Evolutionary conservation across 2,888 invertebrate genomes (phyloP).

Genomic region (Drosophila macrospina): DNA sequence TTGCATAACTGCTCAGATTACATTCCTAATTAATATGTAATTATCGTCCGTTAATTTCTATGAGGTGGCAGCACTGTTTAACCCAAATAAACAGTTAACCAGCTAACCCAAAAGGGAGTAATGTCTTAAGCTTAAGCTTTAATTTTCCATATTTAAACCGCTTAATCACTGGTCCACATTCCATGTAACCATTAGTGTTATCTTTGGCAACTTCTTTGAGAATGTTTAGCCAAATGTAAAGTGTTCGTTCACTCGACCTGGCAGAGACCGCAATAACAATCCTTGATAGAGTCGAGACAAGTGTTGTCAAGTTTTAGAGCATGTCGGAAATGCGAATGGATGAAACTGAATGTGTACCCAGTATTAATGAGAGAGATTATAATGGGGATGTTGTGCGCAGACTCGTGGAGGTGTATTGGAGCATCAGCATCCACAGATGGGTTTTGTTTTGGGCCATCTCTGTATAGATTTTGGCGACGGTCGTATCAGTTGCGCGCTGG

Average conservation of each 20-base stretch:
- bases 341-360: constrained; percentile 56
- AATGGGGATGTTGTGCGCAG: constrained; percentile 54
- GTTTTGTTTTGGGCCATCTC: background rate
- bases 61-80: constrained; percentile 12
- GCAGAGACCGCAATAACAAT: constrained; percentile 4
- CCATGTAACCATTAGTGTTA: constrained; percentile 3
- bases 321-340: constrained; percentile 42
- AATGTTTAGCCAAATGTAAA: constrained; percentile 5
- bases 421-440: constrained; percentile 55
- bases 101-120: background rate
- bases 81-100: background rate
- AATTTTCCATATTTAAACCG: background rate
- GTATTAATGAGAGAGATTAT: constrained; percentile 31
- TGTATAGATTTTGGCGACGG: background rate
- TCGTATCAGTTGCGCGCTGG: constrained; percentile 67
- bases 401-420: constrained; percentile 33
- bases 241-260: background rate
- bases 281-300: background rate
- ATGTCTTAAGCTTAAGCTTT: background rate
- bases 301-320: constrained; percentile 31
- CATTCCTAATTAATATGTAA: constrained; percentile 9
- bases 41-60: background rate
- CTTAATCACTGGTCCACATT: constrained; percentile 11
- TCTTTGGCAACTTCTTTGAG: background rate
- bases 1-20: background rate